These are phyloP conservation scores for Ommatoiulus sabulosus DNA, from an alignment of 2,888 invertebrate genomes.

Conservation along the genomic window DNA sequence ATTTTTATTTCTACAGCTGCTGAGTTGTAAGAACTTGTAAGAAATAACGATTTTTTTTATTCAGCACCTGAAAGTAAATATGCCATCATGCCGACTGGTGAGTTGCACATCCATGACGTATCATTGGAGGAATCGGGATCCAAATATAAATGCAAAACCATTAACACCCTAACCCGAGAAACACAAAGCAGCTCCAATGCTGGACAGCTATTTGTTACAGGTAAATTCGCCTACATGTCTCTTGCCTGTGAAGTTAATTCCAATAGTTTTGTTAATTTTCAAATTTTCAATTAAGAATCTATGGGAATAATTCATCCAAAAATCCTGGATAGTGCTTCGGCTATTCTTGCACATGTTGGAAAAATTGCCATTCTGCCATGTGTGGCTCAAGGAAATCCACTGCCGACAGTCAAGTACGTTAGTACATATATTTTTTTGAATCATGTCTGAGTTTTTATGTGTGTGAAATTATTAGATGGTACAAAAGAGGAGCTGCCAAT, in stretches of 20 bases:
- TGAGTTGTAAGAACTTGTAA: background rate
- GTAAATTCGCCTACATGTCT: background rate
- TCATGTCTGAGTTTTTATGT: background rate
- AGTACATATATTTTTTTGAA: background rate
- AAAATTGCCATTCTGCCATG: slow-evolving; percentile 53
- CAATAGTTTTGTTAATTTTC: background rate
- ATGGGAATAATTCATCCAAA: slow-evolving; percentile 44
- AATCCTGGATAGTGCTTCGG: slow-evolving; percentile 49
- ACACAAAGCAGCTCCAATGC: slow-evolving; percentile 53
- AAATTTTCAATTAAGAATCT: slow-evolving; percentile 26
- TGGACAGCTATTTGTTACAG: slow-evolving; percentile 56
- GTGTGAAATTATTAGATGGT: background rate
- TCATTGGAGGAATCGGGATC: slow-evolving; percentile 51
- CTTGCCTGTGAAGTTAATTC: background rate
- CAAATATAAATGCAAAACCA: slow-evolving; percentile 55
- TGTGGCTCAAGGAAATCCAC: slow-evolving; percentile 56
- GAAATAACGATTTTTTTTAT: background rate
- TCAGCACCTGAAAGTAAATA: slow-evolving; percentile 53
- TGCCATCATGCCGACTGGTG: slow-evolving; percentile 56
- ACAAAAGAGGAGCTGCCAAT: background rate
- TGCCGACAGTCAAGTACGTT: slow-evolving; percentile 47
- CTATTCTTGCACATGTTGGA: background rate
- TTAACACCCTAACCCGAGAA: slow-evolving; percentile 51
- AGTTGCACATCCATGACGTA: slow-evolving; percentile 55
- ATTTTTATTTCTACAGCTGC: no score